Base-by-base conservation (phyloP, 1,140 invertebrate genomes). In the Theocolax elegans region DNA sequence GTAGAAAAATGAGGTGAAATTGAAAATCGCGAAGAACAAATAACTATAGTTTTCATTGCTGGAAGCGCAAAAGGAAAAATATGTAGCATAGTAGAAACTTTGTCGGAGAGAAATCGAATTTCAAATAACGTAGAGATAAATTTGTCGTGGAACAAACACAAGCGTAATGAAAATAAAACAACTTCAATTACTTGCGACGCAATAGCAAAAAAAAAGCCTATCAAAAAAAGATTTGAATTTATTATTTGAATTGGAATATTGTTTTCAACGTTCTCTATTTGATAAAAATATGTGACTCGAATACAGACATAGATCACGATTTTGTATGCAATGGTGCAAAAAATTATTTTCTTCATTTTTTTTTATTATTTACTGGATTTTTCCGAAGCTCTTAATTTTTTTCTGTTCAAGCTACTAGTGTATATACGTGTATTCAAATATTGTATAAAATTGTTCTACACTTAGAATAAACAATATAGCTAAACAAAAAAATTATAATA, bases 141-240 rank as follows among this genome's bases (percentile, higher is more conserved):
- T 65, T 65, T 40, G 23, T 40, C 49, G 19, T 25, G 4, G 17
- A 40, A 42, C 38, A 65, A 65, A 54, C 4, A 29, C 35, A 8
- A 6, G 29, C 1, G 21, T 65, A 53, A 54, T 38, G 60, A 31
- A 54, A 65, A 27, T 42, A 64, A 59, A 64, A 64, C 31, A 53
- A 64, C 3, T 21, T n/a, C 0, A 35, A 49, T 8, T 6, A 12
- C 42, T 17, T 17, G 35, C 3, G 17, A 7, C 13, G 15, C 12
- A 10, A 51, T 15, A 3, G n/a, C 15, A 27, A 27, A 1, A 12
- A 17, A 17, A 31, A 51, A 17, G 27, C 3, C 17, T 17, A n/a
- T n/a, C n/a, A n/a, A n/a, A n/a, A n/a, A n/a, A n/a, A n/a, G 1
- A 38, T 58, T 38, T 17, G 1, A 58, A 58, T 40, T 58, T 40